Conservation (phyloP, 2,113 vertebrate species). For the Hemiprocne comata region DNA sequence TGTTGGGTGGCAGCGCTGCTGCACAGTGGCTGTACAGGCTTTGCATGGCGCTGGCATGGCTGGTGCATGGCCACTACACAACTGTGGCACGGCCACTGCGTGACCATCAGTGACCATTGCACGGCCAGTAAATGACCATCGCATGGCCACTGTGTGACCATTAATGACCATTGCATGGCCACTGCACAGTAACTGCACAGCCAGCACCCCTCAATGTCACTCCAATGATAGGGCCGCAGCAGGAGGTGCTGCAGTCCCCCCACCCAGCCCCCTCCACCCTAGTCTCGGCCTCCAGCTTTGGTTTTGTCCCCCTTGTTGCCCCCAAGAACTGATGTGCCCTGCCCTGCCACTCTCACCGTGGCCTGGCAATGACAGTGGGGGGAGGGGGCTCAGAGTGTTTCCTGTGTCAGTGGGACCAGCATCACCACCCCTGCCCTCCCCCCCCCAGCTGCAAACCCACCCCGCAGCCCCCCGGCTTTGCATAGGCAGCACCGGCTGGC, state of each 20-base stretch:
- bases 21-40: not conserved
- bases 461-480: not conserved
- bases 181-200: too few species aligned
- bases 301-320: not conserved
- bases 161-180: not conserved
- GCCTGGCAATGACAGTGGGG: too few species aligned
- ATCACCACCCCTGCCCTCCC: too few species aligned
- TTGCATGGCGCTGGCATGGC: accelerated
- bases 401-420: too few species aligned
- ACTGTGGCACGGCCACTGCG: accelerated
- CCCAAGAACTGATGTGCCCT: too few species aligned
- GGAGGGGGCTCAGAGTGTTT: not conserved
- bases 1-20: not conserved
- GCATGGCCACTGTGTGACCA: accelerated
- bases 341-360: not conserved
- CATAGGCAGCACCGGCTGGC: not conserved
- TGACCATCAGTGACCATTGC: too few species aligned
- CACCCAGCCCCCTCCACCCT: not conserved
- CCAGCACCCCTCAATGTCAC: too few species aligned
- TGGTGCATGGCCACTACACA: accelerated
- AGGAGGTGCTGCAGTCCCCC: not conserved
- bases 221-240: accelerated
- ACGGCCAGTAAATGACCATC: accelerated
- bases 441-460: accelerated
- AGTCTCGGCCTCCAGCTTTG: accelerated